phyloP scores from a whole-genome alignment of 2,113 vertebrate genomes.

The Sciurus niger region DNA sequence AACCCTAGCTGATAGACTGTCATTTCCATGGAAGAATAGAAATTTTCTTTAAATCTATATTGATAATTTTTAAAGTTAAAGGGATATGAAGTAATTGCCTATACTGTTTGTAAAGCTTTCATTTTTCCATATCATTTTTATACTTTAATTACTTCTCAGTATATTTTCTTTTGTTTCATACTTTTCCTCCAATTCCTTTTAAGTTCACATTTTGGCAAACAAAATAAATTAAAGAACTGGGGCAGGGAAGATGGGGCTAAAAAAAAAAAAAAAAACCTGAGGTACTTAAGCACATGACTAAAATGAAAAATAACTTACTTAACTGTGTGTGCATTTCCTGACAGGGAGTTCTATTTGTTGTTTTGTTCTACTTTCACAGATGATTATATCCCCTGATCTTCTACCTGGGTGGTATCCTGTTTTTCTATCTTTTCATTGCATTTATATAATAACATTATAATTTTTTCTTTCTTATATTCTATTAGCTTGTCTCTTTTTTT shows the following conservation, averaged over 20 bases:
- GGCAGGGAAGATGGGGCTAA: background rate
- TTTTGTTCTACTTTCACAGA: constrained; percentile 38
- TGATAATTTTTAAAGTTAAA: constrained; percentile 33
- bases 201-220: constrained; percentile 21
- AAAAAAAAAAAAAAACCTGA: background rate
- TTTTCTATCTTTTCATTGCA: background rate
- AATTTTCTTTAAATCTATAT: constrained; percentile 11
- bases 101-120: background rate
- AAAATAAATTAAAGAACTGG: constrained; percentile 35
- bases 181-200: background rate
- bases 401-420: background rate
- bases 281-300: background rate
- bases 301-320: constrained; percentile 30
- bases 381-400: background rate
- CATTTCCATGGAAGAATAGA: background rate
- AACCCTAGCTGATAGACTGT: background rate
- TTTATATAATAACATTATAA: constrained; percentile 20
- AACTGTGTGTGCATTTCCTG: background rate
- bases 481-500: background rate
- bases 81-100: background rate
- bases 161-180: constrained; percentile 23
- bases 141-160: background rate
- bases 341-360: background rate
- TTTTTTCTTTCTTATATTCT: background rate
- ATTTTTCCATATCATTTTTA: constrained; percentile 54